Evolutionary conservation across 2,888 invertebrate genomes (phyloP).

Genomic region (Penaeus monodon): DNA sequence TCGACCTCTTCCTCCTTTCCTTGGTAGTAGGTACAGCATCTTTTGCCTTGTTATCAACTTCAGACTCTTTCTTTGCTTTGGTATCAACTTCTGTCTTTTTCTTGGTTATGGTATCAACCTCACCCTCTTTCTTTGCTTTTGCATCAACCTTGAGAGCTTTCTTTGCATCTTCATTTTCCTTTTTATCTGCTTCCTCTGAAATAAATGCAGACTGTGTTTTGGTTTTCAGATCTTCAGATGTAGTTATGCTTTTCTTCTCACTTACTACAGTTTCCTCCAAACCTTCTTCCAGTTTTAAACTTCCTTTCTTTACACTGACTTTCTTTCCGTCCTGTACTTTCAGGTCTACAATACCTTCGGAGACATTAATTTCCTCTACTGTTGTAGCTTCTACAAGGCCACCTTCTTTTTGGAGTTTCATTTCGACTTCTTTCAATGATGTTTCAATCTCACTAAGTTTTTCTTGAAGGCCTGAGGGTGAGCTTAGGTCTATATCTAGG

Average conservation of each 20-base stretch:
- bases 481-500: conserved; percentile 8
- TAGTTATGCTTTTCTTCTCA: not conserved
- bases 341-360: not conserved
- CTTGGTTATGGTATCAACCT: conserved; percentile 45
- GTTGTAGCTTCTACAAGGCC: not conserved
- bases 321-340: not conserved
- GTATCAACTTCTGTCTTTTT: conserved; percentile 65
- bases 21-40: not conserved
- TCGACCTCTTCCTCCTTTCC: not conserved
- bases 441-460: no score
- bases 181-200: not conserved
- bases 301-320: not conserved
- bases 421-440: not conserved
- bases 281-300: conserved; percentile 18
- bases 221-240: conserved; percentile 6
- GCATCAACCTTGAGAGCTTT: conserved; percentile 18
- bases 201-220: not conserved
- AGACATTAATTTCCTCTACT: not conserved
- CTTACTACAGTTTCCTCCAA: conserved; percentile 9
- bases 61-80: conserved; percentile 38
- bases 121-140: conserved; percentile 27
- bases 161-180: conserved; percentile 16
- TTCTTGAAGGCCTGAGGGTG: no score
- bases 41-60: conserved; percentile 59
- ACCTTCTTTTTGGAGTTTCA: not conserved